These are phyloP conservation scores for Plecotus auritus DNA, from an alignment of 2,113 vertebrate species.

Conservation along the genomic window DNA sequence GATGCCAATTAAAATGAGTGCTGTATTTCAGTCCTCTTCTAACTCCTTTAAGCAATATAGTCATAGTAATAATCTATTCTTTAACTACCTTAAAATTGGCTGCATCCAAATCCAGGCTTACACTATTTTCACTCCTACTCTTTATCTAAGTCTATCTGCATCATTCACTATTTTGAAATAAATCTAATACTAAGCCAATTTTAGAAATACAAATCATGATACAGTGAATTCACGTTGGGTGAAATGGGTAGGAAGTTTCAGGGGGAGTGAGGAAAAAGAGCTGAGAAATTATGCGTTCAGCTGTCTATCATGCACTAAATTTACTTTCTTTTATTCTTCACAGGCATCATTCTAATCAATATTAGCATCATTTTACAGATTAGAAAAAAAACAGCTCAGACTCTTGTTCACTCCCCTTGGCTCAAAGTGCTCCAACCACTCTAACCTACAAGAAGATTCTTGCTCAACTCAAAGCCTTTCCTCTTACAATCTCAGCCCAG, in stretches of 20 bases:
- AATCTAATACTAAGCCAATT: neutral
- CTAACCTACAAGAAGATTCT: neutral
- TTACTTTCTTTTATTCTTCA: constrained; percentile 11
- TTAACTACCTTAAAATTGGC: neutral
- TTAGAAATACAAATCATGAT: constrained; percentile 26
- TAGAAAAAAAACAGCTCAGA: neutral
- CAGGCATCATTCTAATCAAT: neutral
- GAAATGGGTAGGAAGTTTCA: neutral
- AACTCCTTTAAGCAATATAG: neutral
- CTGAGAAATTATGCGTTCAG: neutral
- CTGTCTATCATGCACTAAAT: neutral
- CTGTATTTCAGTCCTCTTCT: constrained; percentile 15
- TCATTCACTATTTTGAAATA: neutral
- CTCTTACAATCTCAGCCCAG: neutral
- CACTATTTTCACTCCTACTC: neutral
- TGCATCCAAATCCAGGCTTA: constrained; percentile 34
- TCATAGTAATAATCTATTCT: neutral
- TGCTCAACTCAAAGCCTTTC: constrained; percentile 6
- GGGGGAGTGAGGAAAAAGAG: neutral
- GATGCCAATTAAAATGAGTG: neutral
- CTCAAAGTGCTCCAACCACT: neutral
- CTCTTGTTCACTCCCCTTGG: neutral
- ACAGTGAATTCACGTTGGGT: neutral
- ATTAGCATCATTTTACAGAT: neutral
- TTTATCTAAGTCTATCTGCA: neutral